Conservation (phyloP, 64 coral and sea anemone genomes). For the Dendronephthya gigantea region DNA sequence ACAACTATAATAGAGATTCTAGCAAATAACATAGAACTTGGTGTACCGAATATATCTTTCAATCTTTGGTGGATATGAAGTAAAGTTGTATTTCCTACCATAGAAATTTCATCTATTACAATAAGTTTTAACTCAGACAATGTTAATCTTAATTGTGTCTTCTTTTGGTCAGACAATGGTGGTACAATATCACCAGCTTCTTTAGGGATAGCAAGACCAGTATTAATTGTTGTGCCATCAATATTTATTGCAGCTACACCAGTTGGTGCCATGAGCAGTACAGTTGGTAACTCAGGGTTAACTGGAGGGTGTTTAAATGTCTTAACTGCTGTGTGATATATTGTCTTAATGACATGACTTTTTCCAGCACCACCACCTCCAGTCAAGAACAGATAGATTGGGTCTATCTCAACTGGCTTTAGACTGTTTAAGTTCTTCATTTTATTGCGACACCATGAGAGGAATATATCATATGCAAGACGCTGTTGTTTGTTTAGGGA, state of each 20-base stretch:
- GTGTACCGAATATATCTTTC: conserved; percentile 49
- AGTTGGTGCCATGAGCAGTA: conserved; percentile 35
- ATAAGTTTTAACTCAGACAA: conserved; percentile 41
- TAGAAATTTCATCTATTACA: conserved; percentile 51
- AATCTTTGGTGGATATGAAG: conserved; percentile 49
- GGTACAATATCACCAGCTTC: conserved; percentile 30
- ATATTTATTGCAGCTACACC: conserved; percentile 53
- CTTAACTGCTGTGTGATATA: too few species aligned
- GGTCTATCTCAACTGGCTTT: too few species aligned
- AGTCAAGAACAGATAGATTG: too few species aligned
- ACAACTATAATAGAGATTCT: conserved; percentile 34
- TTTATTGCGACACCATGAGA: neutral
- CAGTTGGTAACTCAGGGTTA: conserved; percentile 36
- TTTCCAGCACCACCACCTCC: too few species aligned
- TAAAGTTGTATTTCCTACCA: conserved; percentile 42
- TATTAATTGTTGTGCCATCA: conserved; percentile 41
- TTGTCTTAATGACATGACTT: too few species aligned
- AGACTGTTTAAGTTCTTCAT: neutral
- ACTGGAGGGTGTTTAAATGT: conserved; percentile 11
- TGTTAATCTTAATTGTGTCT: conserved; percentile 44
- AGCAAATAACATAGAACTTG: conserved; percentile 42
- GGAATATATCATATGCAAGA: neutral
- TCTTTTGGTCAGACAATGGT: conserved; percentile 44
- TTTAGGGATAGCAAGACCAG: conserved; percentile 46
- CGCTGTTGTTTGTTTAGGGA: neutral